These are phyloP conservation scores for Drosophila nasuta DNA, from an alignment of 1,140 invertebrate species.

Conservation along the genomic window DNA sequence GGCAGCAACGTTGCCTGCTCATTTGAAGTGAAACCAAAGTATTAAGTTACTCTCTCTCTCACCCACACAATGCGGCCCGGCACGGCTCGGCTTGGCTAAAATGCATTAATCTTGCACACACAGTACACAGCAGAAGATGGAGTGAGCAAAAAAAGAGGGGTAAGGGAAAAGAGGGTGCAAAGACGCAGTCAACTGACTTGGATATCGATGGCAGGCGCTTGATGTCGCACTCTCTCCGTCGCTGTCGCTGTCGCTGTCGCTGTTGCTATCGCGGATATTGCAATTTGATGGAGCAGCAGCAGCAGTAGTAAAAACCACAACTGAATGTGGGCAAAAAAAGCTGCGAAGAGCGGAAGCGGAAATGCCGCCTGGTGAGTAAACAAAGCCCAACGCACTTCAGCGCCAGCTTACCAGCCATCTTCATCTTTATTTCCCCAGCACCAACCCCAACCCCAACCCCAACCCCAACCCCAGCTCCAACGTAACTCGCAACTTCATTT, in stretches of 20 bases:
- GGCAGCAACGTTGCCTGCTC: slow-evolving; percentile 27
- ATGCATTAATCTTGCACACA: slow-evolving; percentile 75
- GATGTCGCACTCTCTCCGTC: slow-evolving; percentile 38
- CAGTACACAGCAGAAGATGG: slow-evolving; percentile 10
- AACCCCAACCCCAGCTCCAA: slow-evolving; percentile 33
- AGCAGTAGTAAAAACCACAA: slow-evolving; percentile 35
- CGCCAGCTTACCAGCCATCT: slow-evolving; percentile 32
- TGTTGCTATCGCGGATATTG: slow-evolving; percentile 77
- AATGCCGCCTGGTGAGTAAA: slow-evolving; percentile 60
- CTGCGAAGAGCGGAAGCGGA: slow-evolving; percentile 24
- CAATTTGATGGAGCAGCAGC: slow-evolving; percentile 72
- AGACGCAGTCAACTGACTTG: slow-evolving; percentile 35
- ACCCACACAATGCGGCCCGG: slow-evolving; percentile 14
- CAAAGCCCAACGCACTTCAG: slow-evolving; percentile 70
- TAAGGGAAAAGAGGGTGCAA: neutral
- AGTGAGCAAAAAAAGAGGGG: neutral
- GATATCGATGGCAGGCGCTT: slow-evolving; percentile 69
- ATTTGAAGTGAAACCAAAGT: slow-evolving; percentile 76
- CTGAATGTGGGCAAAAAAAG: slow-evolving; percentile 42
- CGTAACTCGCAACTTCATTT: slow-evolving; percentile 24
- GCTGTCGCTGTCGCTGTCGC: slow-evolving; percentile 64
- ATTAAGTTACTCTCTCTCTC: slow-evolving; percentile 68
- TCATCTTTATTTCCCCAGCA: neutral
- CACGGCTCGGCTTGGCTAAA: slow-evolving; percentile 33
- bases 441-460: no score